phyloP scores from a whole-genome alignment of 2,888 invertebrate species.

The Reticulitermes lucifugus region DNA sequence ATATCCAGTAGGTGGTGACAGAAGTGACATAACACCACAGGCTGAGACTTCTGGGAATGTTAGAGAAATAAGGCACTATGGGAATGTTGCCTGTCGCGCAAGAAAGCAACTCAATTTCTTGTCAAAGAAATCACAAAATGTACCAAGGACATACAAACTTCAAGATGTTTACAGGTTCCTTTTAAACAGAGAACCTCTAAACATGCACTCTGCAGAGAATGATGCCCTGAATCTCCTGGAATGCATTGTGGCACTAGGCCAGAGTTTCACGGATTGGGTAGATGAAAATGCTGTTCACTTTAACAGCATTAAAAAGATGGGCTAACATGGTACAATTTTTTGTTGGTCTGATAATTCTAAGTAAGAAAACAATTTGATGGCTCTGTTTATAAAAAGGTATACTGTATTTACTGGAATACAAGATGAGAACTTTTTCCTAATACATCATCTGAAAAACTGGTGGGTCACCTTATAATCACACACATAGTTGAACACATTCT shows the following conservation, averaged over 20 bases:
- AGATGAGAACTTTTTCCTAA: no score
- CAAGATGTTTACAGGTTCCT: slow-evolving; percentile 68
- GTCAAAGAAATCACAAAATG: slow-evolving; percentile 53
- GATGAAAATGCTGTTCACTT: slow-evolving; percentile 62
- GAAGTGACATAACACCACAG: not conserved
- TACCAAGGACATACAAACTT: slow-evolving; percentile 66
- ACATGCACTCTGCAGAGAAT: slow-evolving; percentile 75
- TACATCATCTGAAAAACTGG: no score
- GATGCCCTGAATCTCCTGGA: slow-evolving; percentile 75
- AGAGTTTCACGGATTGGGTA: slow-evolving; percentile 71
- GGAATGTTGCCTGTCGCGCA: not conserved
- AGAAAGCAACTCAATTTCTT: slow-evolving; percentile 5
- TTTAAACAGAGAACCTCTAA: slow-evolving; percentile 63
- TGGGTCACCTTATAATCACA: no score
- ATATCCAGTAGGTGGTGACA: not conserved
- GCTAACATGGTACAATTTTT: not conserved
- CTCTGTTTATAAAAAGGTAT: no score
- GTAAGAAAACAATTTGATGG: no score
- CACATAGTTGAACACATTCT: no score
- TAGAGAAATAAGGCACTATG: not conserved
- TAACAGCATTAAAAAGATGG: slow-evolving; percentile 56
- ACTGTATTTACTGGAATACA: no score
- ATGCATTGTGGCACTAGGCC: slow-evolving; percentile 69
- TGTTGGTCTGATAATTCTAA: no score
- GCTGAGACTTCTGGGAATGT: not conserved